phyloP scores from a whole-genome alignment of 2,888 invertebrate genomes.

The Drosophila nr. perissopoda region DNA sequence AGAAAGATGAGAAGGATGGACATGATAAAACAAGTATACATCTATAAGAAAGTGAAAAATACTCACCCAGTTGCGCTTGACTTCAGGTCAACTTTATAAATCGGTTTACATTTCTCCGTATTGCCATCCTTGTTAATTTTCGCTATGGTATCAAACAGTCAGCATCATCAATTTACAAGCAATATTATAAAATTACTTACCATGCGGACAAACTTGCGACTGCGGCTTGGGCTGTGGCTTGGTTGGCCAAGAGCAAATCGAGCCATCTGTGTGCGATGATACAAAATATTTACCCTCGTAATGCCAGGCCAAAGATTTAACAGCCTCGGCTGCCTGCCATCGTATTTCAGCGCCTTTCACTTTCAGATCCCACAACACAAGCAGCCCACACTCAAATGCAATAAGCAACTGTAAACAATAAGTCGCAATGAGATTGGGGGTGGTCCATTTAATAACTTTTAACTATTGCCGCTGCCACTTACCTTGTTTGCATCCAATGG shows the following conservation, averaged over 20 bases:
- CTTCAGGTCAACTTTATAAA: constrained; percentile 98
- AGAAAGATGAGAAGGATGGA: background rate
- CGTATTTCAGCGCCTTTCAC: constrained; percentile 94
- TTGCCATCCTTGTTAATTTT: constrained; percentile 97
- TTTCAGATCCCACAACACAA: constrained; percentile 98
- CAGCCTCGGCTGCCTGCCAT: constrained; percentile 90
- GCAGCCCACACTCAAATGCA: constrained; percentile 97
- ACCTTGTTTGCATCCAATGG: constrained; percentile 98
- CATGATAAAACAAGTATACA: background rate
- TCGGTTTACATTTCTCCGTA: constrained; percentile 96
- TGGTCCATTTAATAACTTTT: background rate
- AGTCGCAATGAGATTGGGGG: background rate
- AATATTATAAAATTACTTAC: constrained; percentile 86
- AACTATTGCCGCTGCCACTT: constrained; percentile 58
- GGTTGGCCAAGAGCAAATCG: constrained; percentile 96
- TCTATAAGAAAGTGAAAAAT: background rate
- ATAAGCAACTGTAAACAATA: constrained; percentile 91
- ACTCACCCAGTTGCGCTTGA: constrained; percentile 88
- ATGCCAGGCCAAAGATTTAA: constrained; percentile 97
- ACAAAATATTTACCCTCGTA: constrained; percentile 99
- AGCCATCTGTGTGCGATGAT: constrained; percentile 98
- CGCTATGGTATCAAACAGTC: constrained; percentile 46
- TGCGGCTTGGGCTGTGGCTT: constrained; percentile 91
- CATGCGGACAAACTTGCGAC: constrained; percentile 95
- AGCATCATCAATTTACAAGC: constrained; percentile 7